Percentiles rank a stretch among this genome's conserved stretches.
phyloP scores from a whole-genome alignment of 2,113 vertebrate species.

The Lophochroa leadbeateri region DNA sequence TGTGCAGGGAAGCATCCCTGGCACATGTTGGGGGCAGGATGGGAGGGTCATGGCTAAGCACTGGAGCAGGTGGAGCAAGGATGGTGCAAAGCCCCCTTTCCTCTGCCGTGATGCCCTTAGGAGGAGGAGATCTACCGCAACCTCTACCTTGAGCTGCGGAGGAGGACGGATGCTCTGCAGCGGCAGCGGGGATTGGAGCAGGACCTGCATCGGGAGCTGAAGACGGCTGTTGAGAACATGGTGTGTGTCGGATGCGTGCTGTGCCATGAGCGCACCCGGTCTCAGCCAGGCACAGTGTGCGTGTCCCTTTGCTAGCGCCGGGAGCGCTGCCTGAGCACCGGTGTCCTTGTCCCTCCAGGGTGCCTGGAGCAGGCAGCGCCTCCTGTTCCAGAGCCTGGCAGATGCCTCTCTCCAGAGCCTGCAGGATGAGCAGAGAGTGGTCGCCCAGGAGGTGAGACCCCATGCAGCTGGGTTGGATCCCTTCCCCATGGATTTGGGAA shows the following conservation, averaged over 20 bases:
- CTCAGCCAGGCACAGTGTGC: not conserved
- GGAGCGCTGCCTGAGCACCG: accelerated
- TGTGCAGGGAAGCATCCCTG: not conserved
- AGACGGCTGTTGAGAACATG: slow-evolving; percentile 30
- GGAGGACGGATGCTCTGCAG: slow-evolving; percentile 70
- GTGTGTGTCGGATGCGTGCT: slow-evolving; percentile 39
- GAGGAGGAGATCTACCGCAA: slow-evolving; percentile 61
- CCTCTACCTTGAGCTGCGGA: slow-evolving; percentile 70
- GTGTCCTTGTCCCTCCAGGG: slow-evolving; percentile 13
- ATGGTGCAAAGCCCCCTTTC: accelerated
- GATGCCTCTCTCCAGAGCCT: not conserved
- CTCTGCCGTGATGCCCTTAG: not conserved
- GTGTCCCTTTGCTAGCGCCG: not conserved
- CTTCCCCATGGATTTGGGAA: not conserved
- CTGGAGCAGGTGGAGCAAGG: accelerated
- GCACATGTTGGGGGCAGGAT: accelerated
- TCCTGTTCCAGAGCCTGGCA: not conserved
- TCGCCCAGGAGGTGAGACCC: slow-evolving; percentile 39
- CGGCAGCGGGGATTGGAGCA: slow-evolving; percentile 52
- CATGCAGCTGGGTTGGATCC: accelerated
- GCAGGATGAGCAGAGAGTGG: slow-evolving; percentile 13
- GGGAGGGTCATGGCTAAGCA: not conserved
- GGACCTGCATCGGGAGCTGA: slow-evolving; percentile 64
- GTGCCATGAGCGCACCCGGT: accelerated
- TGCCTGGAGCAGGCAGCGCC: slow-evolving; percentile 8